Evolutionary conservation across 2,797 vertebrate species (phyloP).

Genomic region (Nyctibius grandis): DNA sequence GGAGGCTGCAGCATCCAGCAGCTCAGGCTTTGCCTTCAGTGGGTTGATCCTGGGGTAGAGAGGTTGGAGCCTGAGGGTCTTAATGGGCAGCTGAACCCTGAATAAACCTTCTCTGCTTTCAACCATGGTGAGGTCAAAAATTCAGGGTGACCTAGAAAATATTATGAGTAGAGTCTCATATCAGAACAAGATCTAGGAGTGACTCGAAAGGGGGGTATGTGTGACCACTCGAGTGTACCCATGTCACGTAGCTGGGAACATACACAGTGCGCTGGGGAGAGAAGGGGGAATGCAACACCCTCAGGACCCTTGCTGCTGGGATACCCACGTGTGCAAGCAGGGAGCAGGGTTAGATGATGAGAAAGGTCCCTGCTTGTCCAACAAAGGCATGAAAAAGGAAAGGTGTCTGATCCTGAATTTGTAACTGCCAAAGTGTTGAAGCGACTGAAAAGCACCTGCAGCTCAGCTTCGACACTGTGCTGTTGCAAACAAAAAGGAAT

Average conservation of each 20-base stretch:
- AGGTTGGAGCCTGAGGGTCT: neutral
- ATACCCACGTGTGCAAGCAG: neutral
- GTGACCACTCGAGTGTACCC: neutral
- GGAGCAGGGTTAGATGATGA: neutral
- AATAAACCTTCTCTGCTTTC: neutral
- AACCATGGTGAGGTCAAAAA: neutral
- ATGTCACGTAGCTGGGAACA: neutral
- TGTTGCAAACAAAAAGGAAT: neutral
- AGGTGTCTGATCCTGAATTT: neutral
- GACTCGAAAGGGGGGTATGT: neutral
- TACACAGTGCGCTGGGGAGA: fast-evolving
- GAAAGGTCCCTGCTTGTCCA: neutral
- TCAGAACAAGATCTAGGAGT: neutral
- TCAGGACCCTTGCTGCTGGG: neutral
- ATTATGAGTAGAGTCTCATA: neutral
- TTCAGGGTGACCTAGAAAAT: neutral
- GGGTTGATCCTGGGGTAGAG: neutral
- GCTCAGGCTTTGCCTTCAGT: neutral
- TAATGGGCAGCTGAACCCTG: neutral
- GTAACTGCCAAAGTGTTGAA: neutral
- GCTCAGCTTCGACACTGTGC: neutral
- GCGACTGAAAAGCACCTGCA: neutral
- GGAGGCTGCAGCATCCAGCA: neutral
- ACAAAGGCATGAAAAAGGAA: neutral
- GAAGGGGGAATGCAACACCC: neutral